A percentile compares a stretch with the other conserved stretches of the same genome.
Evolutionary conservation across 2,888 invertebrate species (phyloP).

Genomic region (Taphrorychus bicolor): DNA sequence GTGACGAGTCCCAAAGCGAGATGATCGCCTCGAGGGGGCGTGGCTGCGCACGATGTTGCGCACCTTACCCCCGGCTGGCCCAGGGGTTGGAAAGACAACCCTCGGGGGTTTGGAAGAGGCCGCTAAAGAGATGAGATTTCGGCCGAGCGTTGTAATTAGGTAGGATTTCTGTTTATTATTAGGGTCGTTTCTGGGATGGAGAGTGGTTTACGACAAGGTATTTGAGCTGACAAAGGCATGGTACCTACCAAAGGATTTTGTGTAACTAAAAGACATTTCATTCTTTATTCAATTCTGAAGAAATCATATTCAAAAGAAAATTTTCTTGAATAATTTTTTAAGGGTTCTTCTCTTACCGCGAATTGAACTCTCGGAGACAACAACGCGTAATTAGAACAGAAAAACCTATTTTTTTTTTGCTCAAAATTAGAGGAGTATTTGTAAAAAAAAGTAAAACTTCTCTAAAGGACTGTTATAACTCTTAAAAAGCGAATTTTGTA

Average conservation of each 20-base stretch:
- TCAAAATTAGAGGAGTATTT: too few relatives aligned
- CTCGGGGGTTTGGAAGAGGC: conserved; percentile 35
- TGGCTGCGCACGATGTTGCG: conserved; percentile 55
- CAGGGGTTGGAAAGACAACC: conserved; percentile 44
- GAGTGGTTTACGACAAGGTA: not conserved
- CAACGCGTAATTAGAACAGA: too few relatives aligned
- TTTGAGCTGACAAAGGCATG: not conserved
- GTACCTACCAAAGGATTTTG: not conserved
- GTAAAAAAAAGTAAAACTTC: too few relatives aligned
- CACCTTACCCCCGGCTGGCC: conserved; percentile 45
- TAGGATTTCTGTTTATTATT: conserved; percentile 13
- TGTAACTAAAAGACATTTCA: too few relatives aligned
- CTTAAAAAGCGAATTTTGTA: too few relatives aligned
- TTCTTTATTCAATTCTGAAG: too few relatives aligned
- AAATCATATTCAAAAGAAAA: too few relatives aligned
- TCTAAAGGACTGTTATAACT: too few relatives aligned
- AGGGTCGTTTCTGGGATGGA: not conserved
- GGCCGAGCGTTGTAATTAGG: conserved; percentile 13
- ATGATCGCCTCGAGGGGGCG: conserved; percentile 57
- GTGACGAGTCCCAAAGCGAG: conserved; percentile 52
- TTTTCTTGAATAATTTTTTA: too few relatives aligned
- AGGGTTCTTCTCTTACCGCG: too few relatives aligned
- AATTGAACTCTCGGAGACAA: too few relatives aligned
- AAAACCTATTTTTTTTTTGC: too few relatives aligned
- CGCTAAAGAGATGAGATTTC: conserved; percentile 25